Evolutionary conservation across 2,888 invertebrate genomes (phyloP).

Genomic region (Drosophila subsilvestris): DNA sequence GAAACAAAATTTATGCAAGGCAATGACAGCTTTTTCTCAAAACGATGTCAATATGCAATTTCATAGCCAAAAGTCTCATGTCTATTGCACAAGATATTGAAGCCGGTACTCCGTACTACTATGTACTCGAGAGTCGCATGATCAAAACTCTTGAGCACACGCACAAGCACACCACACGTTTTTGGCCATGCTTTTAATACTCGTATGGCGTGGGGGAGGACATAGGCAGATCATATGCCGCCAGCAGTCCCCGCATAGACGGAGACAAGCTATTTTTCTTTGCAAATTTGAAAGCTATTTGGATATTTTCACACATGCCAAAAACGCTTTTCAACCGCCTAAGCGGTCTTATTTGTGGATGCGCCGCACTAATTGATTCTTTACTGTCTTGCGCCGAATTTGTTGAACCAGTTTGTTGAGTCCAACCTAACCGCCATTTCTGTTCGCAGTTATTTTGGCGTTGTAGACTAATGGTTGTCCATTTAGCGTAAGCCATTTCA

Average conservation of each 20-base stretch:
- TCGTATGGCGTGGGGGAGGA: not conserved
- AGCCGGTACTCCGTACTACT: slow-evolving; percentile 11
- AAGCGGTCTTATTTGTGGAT: slow-evolving; percentile 49
- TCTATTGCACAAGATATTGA: slow-evolving; percentile 34
- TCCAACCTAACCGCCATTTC: slow-evolving; percentile 9
- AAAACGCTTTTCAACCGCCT: slow-evolving; percentile 63
- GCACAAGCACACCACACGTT: slow-evolving; percentile 21
- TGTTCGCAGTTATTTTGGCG: slow-evolving; percentile 24
- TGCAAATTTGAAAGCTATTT: slow-evolving; percentile 47
- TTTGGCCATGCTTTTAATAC: not conserved
- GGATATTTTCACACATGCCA: slow-evolving; percentile 59
- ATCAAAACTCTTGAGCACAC: slow-evolving; percentile 28
- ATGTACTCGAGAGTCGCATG: slow-evolving; percentile 51
- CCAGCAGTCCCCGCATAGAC: not conserved
- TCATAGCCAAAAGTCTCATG: slow-evolving; percentile 40
- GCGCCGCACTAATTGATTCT: slow-evolving; percentile 72
- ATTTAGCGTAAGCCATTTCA: slow-evolving; percentile 11
- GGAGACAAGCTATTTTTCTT: slow-evolving; percentile 17
- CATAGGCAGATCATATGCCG: not conserved
- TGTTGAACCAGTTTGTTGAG: slow-evolving; percentile 42
- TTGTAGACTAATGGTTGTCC: slow-evolving; percentile 25
- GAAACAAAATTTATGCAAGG: slow-evolving; percentile 59
- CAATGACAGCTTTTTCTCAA: slow-evolving; percentile 51
- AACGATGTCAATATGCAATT: slow-evolving; percentile 38
- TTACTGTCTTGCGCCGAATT: slow-evolving; percentile 48